Evolutionary conservation across 2,797 vertebrate genomes (phyloP).

Genomic region (Ctenopoma kingsleyae): DNA sequence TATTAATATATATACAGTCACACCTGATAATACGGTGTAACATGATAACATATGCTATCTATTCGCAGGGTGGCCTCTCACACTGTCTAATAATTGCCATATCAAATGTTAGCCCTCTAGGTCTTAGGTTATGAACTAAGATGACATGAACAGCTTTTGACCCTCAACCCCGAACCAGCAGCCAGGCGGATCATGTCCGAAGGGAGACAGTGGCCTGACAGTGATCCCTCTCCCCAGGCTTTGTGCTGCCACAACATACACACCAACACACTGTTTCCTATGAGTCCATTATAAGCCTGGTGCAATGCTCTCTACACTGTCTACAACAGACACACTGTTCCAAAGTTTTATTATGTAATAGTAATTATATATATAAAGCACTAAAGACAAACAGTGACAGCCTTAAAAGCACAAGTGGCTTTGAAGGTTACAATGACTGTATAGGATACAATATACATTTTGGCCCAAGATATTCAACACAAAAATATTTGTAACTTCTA

Average conservation of each 20-base stretch:
- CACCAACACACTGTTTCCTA: constrained; percentile 44
- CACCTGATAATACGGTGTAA: neutral
- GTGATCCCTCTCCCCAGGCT: constrained; percentile 51
- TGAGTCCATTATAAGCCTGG: constrained; percentile 1
- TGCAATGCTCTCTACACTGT: neutral
- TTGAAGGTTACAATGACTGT: too few species aligned
- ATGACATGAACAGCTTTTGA: constrained; percentile 74
- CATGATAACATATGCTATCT: constrained; percentile 29
- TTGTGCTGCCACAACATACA: constrained; percentile 59
- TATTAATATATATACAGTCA: neutral
- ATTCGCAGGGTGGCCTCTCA: constrained; percentile 38
- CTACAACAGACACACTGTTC: too few species aligned
- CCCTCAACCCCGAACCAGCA: constrained; percentile 62
- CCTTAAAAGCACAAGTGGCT: too few species aligned
- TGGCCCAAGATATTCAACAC: too few species aligned
- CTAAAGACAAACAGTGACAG: too few species aligned
- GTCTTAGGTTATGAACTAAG: constrained; percentile 63
- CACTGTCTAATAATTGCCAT: constrained; percentile 55
- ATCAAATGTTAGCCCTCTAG: constrained; percentile 50
- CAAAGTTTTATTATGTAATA: too few species aligned
- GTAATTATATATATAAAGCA: too few species aligned
- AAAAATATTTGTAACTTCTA: too few species aligned
- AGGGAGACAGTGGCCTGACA: constrained; percentile 58
- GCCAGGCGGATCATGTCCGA: constrained; percentile 55
- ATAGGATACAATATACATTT: too few species aligned